These are phyloP conservation scores for Syngnathus rostellatus DNA, from an alignment of 2,797 vertebrate genomes.

Conservation along the genomic window DNA sequence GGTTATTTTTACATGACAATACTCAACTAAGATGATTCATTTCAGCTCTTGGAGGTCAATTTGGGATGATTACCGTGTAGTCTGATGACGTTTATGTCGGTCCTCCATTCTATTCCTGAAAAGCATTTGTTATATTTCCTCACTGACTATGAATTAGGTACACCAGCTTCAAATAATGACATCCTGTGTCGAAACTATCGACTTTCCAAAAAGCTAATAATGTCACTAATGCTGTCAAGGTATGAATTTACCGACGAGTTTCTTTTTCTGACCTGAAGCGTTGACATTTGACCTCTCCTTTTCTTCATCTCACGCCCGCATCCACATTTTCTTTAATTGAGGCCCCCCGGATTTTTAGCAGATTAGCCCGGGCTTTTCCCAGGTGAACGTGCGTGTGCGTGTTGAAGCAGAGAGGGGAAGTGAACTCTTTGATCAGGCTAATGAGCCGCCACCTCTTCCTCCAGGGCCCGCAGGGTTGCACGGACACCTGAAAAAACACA, in stretches of 20 bases:
- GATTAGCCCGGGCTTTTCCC: constrained; percentile 54
- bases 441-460: constrained; percentile 71
- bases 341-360: constrained; percentile 45
- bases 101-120: background rate
- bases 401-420: constrained; percentile 50
- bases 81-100: background rate
- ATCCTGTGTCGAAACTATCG: background rate
- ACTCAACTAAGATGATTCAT: constrained; percentile 26
- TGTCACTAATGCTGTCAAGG: background rate
- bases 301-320: constrained; percentile 25
- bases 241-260: too few relatives aligned
- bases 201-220: too few relatives aligned
- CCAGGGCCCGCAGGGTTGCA: constrained; percentile 52
- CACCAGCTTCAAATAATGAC: background rate
- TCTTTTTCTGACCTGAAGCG: constrained; percentile 7
- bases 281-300: constrained; percentile 10
- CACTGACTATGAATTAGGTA: background rate
- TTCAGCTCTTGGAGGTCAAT: constrained; percentile 27
- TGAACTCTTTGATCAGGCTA: constrained; percentile 73
- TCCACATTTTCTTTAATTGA: constrained; percentile 62
- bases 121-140: background rate
- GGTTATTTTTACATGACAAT: constrained; percentile 41
- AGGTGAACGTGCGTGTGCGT: constrained; percentile 52
- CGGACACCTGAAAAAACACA: constrained; percentile 13
- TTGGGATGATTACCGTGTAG: constrained; percentile 18